These are phyloP conservation scores for Lutjanus campechanus DNA, from an alignment of 2,797 vertebrate species.

Conservation along the genomic window DNA sequence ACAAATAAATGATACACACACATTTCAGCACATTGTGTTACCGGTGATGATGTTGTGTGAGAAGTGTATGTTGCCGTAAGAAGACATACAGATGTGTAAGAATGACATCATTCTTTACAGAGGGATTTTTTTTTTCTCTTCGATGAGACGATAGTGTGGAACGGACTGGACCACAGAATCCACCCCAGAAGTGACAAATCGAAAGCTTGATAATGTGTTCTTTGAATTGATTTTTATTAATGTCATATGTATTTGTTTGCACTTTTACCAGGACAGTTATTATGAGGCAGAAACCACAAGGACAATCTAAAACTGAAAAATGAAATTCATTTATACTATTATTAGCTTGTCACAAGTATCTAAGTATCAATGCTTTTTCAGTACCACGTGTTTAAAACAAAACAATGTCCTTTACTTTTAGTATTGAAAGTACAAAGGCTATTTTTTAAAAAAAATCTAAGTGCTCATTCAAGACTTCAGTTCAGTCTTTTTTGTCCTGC, in stretches of 20 bases:
- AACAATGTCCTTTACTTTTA: too few relatives aligned
- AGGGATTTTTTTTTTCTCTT: not conserved
- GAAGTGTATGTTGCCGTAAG: constrained; percentile 26
- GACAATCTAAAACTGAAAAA: not conserved
- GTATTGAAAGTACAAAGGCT: too few relatives aligned
- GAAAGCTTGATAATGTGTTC: not conserved
- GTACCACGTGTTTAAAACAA: too few relatives aligned
- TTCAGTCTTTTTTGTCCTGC: too few relatives aligned
- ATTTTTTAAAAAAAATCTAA: too few relatives aligned
- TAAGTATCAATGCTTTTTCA: too few relatives aligned
- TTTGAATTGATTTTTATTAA: not conserved
- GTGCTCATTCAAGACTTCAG: too few relatives aligned
- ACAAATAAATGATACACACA: constrained; percentile 19
- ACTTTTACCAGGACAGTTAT: not conserved
- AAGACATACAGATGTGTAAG: constrained; percentile 27
- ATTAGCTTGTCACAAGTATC: not conserved
- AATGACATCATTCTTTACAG: not conserved
- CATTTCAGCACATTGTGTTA: constrained; percentile 27
- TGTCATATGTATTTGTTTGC: not conserved
- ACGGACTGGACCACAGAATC: not conserved
- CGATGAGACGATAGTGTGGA: not conserved
- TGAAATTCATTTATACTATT: not conserved
- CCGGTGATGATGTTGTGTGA: constrained; percentile 4
- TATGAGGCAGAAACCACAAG: not conserved
- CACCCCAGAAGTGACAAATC: not conserved